Conservation (phyloP, 2,113 vertebrate genomes). For the Steatornis caripensis region DNA sequence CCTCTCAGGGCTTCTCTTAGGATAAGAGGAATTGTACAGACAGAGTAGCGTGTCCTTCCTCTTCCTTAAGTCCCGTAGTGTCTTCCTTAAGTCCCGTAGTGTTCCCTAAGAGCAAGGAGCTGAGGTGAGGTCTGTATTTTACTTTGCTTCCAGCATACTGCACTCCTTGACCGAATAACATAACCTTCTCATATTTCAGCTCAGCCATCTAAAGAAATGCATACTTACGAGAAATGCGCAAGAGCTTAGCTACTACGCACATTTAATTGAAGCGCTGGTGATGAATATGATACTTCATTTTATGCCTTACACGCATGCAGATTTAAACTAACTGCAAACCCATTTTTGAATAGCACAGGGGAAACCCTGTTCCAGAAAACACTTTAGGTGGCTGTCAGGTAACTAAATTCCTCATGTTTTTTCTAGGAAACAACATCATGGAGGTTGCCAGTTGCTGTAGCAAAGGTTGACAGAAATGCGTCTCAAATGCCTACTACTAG, state of each 20-base stretch:
- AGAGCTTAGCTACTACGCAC: background rate
- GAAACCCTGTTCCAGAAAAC: background rate
- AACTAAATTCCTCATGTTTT: background rate
- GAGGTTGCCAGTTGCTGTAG: background rate
- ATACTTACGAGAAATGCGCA: background rate
- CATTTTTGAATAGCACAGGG: background rate
- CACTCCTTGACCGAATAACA: background rate
- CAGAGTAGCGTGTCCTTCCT: too few relatives aligned
- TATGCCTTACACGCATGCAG: background rate
- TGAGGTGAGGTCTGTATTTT: background rate
- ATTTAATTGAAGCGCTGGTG: background rate
- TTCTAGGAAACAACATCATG: background rate
- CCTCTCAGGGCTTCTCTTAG: background rate
- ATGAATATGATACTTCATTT: background rate
- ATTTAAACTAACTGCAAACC: background rate
- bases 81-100: too few relatives aligned
- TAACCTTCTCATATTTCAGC: background rate
- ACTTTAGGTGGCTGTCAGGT: background rate
- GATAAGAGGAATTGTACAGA: background rate
- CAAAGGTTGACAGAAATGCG: background rate
- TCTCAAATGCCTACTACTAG: background rate
- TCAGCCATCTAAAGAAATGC: background rate
- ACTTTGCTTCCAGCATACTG: background rate
- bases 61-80: too few relatives aligned
- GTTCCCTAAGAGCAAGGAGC: background rate